Evolutionary conservation across 2,113 vertebrate genomes (phyloP), one percentile per base, ranked within the genome.

Genomic region (Perca schrenkii): DNA sequence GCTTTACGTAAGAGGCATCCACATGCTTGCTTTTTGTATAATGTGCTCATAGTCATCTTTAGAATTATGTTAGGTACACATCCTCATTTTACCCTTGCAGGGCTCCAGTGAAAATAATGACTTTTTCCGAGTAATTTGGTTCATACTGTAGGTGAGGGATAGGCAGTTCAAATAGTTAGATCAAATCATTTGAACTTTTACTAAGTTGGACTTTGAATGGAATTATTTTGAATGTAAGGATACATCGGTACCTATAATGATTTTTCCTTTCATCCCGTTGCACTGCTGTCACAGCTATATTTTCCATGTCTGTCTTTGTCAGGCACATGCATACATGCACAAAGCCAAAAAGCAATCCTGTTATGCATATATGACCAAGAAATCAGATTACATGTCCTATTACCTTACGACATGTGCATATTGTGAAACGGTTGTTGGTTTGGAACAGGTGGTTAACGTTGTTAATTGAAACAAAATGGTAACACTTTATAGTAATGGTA

Each of bases 271-370:
- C 64, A 65, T 65, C 43, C 43, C 16, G n/a, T 65, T 6, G n/a
- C 25, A 49, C 25, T 66, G 14, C 64, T 66, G 62, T 46, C 13
- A 5, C 7, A 49, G 64, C 46, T 66, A 64, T 43, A 63, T 64
- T 64, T 64, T 22, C 12, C 8, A 22, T 11, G 22, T 50, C 64
- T 67, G 28, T 53, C 28, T 53, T 69, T 69, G 49, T 34, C 66
- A 15, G 49, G 50, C 49, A 14, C 49, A 69, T 53, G 28, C 28
- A 69, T 53, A 4, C 66, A 69, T 53, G 49, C 19, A 69, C 49
- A 69, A 69, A 69, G 50, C 17, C 28, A 53, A 36, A 69, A 28
- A 53, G 17, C 53, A 69, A 69, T 53, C 66, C 2, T 52, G 21
- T 53, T 14, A n/a, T n/a, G 28, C 12, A 36, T 19, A 36, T 62